Conservation (phyloP, 2,888 invertebrate genomes). For the Mamestra brassicae region DNA sequence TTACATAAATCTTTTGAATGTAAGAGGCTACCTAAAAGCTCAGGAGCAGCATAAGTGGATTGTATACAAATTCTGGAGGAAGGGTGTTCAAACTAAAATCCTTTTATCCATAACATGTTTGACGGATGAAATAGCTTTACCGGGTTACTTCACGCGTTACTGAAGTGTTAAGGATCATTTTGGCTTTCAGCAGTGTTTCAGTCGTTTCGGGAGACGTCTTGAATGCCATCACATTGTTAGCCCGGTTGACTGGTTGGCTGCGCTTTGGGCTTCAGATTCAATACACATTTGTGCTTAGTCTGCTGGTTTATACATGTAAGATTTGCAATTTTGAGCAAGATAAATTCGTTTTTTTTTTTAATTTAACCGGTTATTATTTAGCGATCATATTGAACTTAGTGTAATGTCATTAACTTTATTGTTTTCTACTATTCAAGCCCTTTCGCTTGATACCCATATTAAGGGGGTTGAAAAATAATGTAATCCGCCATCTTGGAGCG, state of each 20-base stretch:
- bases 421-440: too few relatives aligned
- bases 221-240: neutral
- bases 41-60: slow-evolving; percentile 44
- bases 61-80: slow-evolving; percentile 38
- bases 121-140: slow-evolving; percentile 47
- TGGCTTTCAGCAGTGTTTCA: neutral
- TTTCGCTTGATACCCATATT: too few relatives aligned
- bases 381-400: too few relatives aligned
- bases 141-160: slow-evolving; percentile 24
- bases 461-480: too few relatives aligned
- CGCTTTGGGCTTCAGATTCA: neutral
- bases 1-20: slow-evolving; percentile 44
- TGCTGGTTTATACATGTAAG: neutral
- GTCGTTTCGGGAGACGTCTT: neutral
- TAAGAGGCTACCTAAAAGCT: slow-evolving; percentile 35
- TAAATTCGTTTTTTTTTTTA: too few relatives aligned
- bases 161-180: slow-evolving; percentile 20
- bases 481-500: too few relatives aligned
- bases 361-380: too few relatives aligned
- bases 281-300: neutral
- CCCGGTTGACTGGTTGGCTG: neutral
- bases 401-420: too few relatives aligned
- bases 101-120: slow-evolving; percentile 47
- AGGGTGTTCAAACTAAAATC: slow-evolving; percentile 45
- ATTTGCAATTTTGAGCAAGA: neutral